phyloP scores from a whole-genome alignment of 1,140 invertebrate species.

The Drosophila pectinifera region DNA sequence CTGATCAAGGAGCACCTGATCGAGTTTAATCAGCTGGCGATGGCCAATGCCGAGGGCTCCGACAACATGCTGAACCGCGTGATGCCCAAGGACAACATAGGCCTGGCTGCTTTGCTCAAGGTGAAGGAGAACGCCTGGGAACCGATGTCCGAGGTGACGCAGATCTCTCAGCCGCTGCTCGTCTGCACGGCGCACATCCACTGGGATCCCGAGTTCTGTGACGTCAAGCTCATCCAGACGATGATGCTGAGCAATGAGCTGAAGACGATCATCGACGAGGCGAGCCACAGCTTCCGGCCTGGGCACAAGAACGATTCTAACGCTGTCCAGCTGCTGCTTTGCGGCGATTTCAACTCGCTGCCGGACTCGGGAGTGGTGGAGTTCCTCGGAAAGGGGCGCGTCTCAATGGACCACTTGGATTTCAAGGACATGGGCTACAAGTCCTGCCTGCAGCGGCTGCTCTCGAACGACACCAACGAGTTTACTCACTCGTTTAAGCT shows the following conservation, averaged over 20 bases:
- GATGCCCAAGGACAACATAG: conserved; percentile 99
- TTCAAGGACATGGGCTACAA: conserved; percentile 99
- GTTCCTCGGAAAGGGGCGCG: conserved; percentile 95
- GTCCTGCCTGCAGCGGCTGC: conserved; percentile 94
- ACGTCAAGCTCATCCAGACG: conserved; percentile 99
- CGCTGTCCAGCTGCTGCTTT: conserved; percentile 96
- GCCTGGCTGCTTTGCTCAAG: conserved; percentile 96
- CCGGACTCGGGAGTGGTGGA: conserved; percentile 99
- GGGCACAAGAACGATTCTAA: conserved; percentile 89
- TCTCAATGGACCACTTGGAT: conserved; percentile 96
- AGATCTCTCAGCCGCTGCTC: conserved; percentile 93
- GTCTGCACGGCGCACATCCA: conserved; percentile 99
- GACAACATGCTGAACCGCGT: conserved; percentile 99
- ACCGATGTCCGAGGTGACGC: conserved; percentile 91
- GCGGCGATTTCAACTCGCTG: conserved; percentile 99
- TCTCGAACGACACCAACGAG: conserved; percentile 93
- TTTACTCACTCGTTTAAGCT: conserved; percentile 98
- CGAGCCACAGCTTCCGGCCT: conserved; percentile 87
- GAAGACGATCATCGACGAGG: conserved; percentile 93
- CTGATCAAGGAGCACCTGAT: conserved; percentile 97
- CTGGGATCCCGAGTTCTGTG: conserved; percentile 99
- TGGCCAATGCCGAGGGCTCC: conserved; percentile 98
- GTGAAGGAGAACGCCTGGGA: conserved; percentile 97
- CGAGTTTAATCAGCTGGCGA: conserved; percentile 99
- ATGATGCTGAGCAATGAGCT: conserved; percentile 99